Base-by-base conservation (phyloP, 1,140 invertebrate species). In the Dinoponera quadriceps region DNA sequence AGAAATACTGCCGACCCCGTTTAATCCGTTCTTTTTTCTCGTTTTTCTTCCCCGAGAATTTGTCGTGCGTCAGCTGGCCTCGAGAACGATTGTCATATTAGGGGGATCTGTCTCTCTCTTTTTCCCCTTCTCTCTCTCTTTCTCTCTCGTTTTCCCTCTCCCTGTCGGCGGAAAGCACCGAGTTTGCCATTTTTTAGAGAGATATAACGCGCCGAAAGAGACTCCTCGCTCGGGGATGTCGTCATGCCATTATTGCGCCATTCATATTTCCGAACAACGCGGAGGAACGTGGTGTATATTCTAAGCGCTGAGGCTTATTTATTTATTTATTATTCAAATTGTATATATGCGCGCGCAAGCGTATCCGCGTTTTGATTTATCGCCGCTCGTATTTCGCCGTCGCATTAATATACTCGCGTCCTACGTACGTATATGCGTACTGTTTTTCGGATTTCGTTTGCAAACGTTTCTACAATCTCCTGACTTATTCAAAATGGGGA, bases 61-160 rank as follows among this genome's bases (percentile, higher is more conserved):
- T 80, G 75, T 80, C 75, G 54, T 51, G 75, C 75, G 75, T 80
- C 75, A 80, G 75, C 75, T 80, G 75, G 33, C 63, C 75, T n/a
- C 65, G 33, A 59, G 75, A 80, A 80, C 54, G 75, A 80, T 80
- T 80, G 75, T 80, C 75, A 80, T 80, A 80, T 80, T 71, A 80
- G 71, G 65, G 65, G 66, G 33, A 20, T 22, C 54, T 59, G 33
- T 68, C 65, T 29, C 38, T 54, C 38, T 69, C 25, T 33, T 7
- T 7, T 7, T 7, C 33, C 7, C 7, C 33, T 9, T 44, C 38
- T 44, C 38, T 44, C 9, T 16, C n/a, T 44, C 48, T 22, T 22
- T 60, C 44, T 33, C 55, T 18, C 38, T 25, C 5, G 0, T 22
- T 44, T 11, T 25, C 73, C n/a, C 72, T 44, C 27, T 49, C n/a